A percentile compares a stretch with the other conserved stretches of the same genome.
Conservation (phyloP, 2,797 vertebrate genomes). For the Fistularia tabacaria region DNA sequence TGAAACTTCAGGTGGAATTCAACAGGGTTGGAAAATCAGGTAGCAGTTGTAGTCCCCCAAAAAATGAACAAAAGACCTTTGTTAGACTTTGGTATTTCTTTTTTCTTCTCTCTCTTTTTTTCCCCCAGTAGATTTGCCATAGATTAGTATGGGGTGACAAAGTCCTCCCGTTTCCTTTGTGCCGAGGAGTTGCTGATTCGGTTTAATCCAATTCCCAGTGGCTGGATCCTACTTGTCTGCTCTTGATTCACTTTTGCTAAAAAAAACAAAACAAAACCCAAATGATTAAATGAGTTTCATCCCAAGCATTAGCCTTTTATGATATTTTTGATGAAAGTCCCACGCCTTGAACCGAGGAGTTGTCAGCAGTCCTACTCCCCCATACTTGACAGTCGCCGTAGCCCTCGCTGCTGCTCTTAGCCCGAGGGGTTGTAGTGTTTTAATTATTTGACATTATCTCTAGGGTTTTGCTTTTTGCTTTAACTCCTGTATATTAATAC, state of each 20-base stretch:
- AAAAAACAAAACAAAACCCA: slow-evolving; percentile 4
- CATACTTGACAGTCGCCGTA: slow-evolving; percentile 7
- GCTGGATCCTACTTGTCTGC: slow-evolving; percentile 25
- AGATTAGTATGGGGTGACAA: too few relatives aligned
- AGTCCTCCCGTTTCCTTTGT: slow-evolving; percentile 18
- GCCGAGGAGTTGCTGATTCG: neutral
- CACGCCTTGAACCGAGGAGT: slow-evolving; percentile 35
- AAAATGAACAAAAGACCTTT: too few relatives aligned
- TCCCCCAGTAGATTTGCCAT: too few relatives aligned
- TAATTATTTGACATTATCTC: slow-evolving; percentile 49
- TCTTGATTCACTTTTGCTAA: slow-evolving; percentile 42
- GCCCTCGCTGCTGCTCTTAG: slow-evolving; percentile 18
- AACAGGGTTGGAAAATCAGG: too few relatives aligned
- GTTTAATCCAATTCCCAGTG: slow-evolving; percentile 38
- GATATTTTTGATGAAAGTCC: slow-evolving; percentile 55
- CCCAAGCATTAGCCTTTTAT: slow-evolving; percentile 51
- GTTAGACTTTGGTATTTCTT: too few relatives aligned
- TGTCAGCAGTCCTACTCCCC: slow-evolving; percentile 38
- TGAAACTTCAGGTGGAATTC: too few relatives aligned
- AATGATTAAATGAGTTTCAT: slow-evolving; percentile 22
- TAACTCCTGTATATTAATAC: slow-evolving; percentile 54
- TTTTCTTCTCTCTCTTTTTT: too few relatives aligned
- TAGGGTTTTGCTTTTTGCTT: slow-evolving; percentile 31
- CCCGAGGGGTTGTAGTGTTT: slow-evolving; percentile 18
- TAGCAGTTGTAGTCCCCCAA: too few relatives aligned